Conservation (phyloP, 1,140 invertebrate genomes). For the Eriosoma lanigerum region DNA sequence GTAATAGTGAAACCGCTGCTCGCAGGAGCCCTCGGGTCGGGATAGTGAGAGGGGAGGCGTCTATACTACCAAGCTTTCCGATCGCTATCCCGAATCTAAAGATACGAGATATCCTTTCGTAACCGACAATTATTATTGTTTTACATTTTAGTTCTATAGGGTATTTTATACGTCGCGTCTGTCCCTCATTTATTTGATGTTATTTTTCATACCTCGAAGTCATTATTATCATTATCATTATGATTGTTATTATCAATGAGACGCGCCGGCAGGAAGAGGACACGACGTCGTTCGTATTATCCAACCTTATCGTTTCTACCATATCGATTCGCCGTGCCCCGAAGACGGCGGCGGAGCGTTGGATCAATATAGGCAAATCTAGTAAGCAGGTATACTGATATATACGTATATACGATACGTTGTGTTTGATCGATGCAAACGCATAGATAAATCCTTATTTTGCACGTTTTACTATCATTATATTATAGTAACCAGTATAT, state of each 20-base stretch:
- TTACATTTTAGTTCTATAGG: neutral
- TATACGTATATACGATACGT: too few relatives aligned
- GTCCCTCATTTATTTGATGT: neutral
- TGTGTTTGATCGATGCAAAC: too few relatives aligned
- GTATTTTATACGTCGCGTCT: neutral
- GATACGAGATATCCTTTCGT: conserved; percentile 14
- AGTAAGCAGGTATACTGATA: neutral
- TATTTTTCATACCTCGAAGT: neutral
- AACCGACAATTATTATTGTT: conserved; percentile 42
- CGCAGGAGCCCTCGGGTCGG: neutral
- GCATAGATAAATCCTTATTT: too few relatives aligned
- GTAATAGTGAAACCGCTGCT: neutral
- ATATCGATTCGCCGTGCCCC: neutral
- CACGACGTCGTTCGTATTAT: neutral
- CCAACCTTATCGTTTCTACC: neutral
- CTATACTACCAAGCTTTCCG: conserved; percentile 1
- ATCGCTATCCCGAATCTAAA: conserved; percentile 14
- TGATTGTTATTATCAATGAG: conserved; percentile 2
- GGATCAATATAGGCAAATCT: neutral
- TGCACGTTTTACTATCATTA: too few relatives aligned
- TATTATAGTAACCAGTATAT: too few relatives aligned
- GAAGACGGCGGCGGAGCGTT: neutral
- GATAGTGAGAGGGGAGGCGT: neutral
- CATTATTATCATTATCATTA: neutral
- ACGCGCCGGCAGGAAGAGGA: neutral